phyloP scores from a whole-genome alignment of 1,140 invertebrate species.

The Pollicipes pollicipes region DNA sequence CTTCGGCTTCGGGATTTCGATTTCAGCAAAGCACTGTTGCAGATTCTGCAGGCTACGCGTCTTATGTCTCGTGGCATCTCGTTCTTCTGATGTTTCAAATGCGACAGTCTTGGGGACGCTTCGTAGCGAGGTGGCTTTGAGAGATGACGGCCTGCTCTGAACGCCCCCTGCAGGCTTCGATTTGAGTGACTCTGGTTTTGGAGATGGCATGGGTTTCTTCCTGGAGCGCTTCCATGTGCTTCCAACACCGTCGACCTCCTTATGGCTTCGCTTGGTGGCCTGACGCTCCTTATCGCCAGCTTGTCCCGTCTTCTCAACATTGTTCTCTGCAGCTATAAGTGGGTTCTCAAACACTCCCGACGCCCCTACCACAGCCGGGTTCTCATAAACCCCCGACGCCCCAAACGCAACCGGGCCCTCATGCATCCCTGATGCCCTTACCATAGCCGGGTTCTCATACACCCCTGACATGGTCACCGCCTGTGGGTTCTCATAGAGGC shows the following conservation, averaged over 20 bases:
- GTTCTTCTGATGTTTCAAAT: background rate
- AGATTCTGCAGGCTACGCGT: background rate
- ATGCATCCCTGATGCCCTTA: background rate
- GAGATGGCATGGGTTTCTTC: background rate
- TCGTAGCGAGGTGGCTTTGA: background rate
- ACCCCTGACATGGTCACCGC: background rate
- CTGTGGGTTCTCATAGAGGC: background rate
- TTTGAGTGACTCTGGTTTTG: background rate
- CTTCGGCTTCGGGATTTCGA: background rate
- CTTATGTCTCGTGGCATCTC: background rate
- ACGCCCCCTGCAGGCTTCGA: background rate
- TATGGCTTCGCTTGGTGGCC: background rate
- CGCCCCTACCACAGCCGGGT: background rate
- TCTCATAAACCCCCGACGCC: no score
- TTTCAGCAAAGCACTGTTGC: background rate
- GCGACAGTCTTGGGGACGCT: background rate
- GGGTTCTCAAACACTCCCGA: background rate
- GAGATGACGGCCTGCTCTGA: background rate
- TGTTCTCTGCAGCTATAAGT: background rate
- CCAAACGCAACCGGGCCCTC: no score
- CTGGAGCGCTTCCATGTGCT: background rate
- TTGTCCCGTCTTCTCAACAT: background rate
- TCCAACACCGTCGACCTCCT: no score
- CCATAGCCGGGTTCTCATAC: background rate
- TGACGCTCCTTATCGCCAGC: background rate